Percentiles rank a stretch among this genome's conserved stretches.
Evolutionary conservation across 2,113 vertebrate genomes (phyloP).

Genomic region (Calyptomena viridis): DNA sequence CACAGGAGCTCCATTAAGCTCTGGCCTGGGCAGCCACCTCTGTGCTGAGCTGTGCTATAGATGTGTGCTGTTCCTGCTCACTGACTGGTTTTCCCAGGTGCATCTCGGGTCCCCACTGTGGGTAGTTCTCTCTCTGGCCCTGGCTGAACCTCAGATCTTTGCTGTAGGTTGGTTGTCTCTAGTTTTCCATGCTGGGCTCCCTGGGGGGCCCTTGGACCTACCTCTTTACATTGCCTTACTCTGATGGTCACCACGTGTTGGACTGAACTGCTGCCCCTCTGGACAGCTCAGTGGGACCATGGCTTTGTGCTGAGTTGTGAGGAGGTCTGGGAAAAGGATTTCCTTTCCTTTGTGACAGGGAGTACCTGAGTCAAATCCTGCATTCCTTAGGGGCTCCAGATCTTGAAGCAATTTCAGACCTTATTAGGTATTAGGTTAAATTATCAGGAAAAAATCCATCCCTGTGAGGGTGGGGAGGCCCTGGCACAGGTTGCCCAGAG

Average conservation of each 20-base stretch:
- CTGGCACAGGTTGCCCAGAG: neutral
- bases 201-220: neutral
- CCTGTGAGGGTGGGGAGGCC: rapidly evolving
- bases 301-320: neutral
- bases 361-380: neutral
- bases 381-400: neutral
- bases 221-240: neutral
- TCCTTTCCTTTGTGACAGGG: neutral
- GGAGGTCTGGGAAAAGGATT: neutral
- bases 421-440: neutral
- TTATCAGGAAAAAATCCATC: neutral
- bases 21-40: neutral
- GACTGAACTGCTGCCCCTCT: rapidly evolving
- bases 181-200: neutral
- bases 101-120: rapidly evolving
- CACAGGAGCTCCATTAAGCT: neutral
- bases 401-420: neutral
- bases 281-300: neutral
- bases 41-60: neutral
- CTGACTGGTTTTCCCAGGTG: neutral
- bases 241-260: neutral
- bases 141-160: neutral
- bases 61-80: neutral
- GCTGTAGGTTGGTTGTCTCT: neutral
- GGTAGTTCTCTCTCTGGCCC: neutral